Evolutionary conservation across 2,113 vertebrate genomes (phyloP).

Genomic region (Vombatus ursinus): DNA sequence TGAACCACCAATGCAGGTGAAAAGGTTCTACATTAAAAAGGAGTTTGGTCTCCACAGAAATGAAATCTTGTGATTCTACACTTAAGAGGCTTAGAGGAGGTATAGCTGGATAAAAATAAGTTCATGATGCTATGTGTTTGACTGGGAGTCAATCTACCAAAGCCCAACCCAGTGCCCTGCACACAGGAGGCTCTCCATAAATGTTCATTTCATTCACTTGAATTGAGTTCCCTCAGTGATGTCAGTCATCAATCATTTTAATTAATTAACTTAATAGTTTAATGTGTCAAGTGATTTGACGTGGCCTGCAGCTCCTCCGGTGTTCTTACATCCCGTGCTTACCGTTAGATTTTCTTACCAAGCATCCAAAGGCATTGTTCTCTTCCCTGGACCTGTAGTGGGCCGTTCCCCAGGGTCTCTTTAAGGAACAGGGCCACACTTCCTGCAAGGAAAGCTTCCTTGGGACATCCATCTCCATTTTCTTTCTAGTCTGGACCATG

Average conservation of each 20-base stretch:
- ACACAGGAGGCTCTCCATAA: neutral
- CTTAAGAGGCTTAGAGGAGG: neutral
- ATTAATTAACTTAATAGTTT: neutral
- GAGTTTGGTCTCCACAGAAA: neutral
- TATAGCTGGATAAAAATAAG: conserved; percentile 16
- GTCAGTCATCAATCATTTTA: neutral
- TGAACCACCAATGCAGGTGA: neutral
- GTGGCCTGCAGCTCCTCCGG: neutral
- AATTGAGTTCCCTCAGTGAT: neutral
- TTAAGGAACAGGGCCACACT: conserved; percentile 56
- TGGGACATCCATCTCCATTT: conserved; percentile 67
- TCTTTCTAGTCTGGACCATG: conserved; percentile 72
- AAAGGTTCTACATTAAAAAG: neutral
- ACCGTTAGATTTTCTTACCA: conserved; percentile 71
- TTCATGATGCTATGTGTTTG: too few relatives aligned
- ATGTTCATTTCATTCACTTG: neutral
- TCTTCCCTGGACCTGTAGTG: conserved; percentile 61
- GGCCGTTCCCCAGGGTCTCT: neutral
- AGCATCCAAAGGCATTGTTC: conserved; percentile 45
- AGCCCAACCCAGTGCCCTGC: neutral
- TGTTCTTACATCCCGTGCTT: neutral
- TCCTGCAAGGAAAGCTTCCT: conserved; percentile 71
- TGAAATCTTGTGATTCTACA: neutral
- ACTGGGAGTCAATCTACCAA: neutral
- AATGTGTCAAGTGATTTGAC: neutral